These are phyloP conservation scores for Drosophila percnosoma DNA, from an alignment of 2,888 invertebrate genomes.

Conservation along the genomic window DNA sequence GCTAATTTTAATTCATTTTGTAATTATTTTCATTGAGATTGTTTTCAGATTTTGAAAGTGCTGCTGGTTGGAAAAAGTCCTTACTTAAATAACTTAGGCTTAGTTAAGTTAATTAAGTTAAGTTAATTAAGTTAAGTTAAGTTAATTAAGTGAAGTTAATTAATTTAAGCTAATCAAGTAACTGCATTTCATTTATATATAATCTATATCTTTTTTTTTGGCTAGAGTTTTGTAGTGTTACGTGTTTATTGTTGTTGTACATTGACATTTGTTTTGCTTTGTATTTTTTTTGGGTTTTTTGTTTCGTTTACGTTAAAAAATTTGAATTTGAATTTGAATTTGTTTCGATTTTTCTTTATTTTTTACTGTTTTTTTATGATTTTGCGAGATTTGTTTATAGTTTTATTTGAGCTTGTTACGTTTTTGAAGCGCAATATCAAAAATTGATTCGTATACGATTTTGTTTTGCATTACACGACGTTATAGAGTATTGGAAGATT, in stretches of 20 bases:
- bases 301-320: conserved; percentile 43
- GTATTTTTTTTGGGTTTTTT: conserved; percentile 21
- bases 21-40: neutral
- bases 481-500: conserved; percentile 27
- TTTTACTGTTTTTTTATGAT: conserved; percentile 14
- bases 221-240: conserved; percentile 11
- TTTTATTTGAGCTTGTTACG: conserved; percentile 20
- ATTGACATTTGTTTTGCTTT: conserved; percentile 17
- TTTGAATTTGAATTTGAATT: conserved; percentile 9
- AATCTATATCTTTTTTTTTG: conserved; percentile 6
- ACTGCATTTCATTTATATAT: conserved; percentile 1
- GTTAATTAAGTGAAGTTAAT: neutral
- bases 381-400: conserved; percentile 40
- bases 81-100: conserved; percentile 38
- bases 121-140: neutral
- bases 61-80: conserved; percentile 15
- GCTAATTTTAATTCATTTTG: conserved; percentile 34
- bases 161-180: conserved; percentile 1
- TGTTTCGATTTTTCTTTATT: conserved; percentile 17
- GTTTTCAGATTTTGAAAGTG: conserved; percentile 11
- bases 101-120: neutral
- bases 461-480: conserved; percentile 33
- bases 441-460: conserved; percentile 13
- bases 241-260: conserved; percentile 28
- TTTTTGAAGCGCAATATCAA: conserved; percentile 25